Base-by-base conservation (phyloP, 1,140 invertebrate species). In the Oncopodura yosiiana region DNA sequence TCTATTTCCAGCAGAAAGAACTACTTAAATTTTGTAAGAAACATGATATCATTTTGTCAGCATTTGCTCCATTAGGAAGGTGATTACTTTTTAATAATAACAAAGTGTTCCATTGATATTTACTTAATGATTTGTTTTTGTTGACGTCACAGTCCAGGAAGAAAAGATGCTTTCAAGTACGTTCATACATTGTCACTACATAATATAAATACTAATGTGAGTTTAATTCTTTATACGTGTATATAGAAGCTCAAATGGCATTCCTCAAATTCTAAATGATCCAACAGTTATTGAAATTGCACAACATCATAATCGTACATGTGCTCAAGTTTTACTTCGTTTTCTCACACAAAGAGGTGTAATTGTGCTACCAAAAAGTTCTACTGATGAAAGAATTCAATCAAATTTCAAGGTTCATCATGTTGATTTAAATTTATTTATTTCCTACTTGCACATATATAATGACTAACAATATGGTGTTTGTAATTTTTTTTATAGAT, bases 341-440 rank as follows among this genome's bases (percentile, higher is more conserved):
- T 86, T 83, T 69, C 74, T 84, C 41, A 66, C 89, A 0, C 80
- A 89, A 67, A 73, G 78, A 48, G 81, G 79, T 12, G 71, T 89
- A 6, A 72, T 78, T 34, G 82, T 84, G 12, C 87, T 94, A 66
- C 88, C 88, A 42, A 94, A 93, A 72, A 89, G 85, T 67, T 80
- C 79, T 0, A 86, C 80, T 65, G 71, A 78, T 1, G 68, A 75
- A 4, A 76, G 87, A 63, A 74, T 93, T 1, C 77, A 78, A 64
- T 68, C 75, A 53, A 84, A 84, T 67, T 74, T 73, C 38, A 30
- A 65, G 21, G 64, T 66, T 45, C 4, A 21, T 50, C 43, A 16
- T 2, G 16, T 29, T 34, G 27, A 48, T 18, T 18, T 1, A n/a
- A 48, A 5, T 6, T 21, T 12, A 38, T 12, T 6, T 21, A 8